Evolutionary conservation across 2,113 vertebrate genomes (phyloP).

Genomic region (Eubucco bourcierii): DNA sequence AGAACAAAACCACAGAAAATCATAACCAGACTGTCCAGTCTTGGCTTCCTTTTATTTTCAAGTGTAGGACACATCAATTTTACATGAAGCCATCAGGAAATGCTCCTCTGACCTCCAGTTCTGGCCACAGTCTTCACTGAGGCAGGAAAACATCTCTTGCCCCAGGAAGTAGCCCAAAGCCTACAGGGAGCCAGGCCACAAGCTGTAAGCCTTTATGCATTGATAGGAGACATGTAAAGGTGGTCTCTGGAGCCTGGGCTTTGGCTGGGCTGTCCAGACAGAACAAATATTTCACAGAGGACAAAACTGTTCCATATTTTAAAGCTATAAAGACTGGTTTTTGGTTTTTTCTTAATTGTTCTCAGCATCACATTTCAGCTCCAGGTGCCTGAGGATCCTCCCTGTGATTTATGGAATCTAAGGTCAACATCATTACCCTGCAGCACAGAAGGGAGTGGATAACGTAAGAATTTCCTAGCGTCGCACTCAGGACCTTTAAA

Average conservation of each 20-base stretch:
- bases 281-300: not conserved
- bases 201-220: too few species aligned
- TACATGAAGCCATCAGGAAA: not conserved
- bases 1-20: not conserved
- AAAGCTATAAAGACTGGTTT: not conserved
- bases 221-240: not conserved
- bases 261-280: not conserved
- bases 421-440: not conserved
- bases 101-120: not conserved
- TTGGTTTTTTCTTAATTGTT: too few species aligned
- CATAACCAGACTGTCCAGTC: not conserved
- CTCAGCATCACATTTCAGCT: not conserved
- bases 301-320: not conserved
- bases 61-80: not conserved
- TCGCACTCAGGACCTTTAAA: not conserved
- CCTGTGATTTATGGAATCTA: not conserved
- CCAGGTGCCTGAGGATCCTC: not conserved
- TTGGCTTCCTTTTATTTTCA: too few species aligned
- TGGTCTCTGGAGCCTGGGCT: not conserved
- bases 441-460: not conserved
- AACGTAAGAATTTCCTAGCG: not conserved
- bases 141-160: not conserved
- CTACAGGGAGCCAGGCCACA: not conserved
- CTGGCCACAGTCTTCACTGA: not conserved
- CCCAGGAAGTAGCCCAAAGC: not conserved